These are phyloP conservation scores for Mimachlamys varia DNA, from an alignment of 2,888 invertebrate genomes.

Conservation along the genomic window DNA sequence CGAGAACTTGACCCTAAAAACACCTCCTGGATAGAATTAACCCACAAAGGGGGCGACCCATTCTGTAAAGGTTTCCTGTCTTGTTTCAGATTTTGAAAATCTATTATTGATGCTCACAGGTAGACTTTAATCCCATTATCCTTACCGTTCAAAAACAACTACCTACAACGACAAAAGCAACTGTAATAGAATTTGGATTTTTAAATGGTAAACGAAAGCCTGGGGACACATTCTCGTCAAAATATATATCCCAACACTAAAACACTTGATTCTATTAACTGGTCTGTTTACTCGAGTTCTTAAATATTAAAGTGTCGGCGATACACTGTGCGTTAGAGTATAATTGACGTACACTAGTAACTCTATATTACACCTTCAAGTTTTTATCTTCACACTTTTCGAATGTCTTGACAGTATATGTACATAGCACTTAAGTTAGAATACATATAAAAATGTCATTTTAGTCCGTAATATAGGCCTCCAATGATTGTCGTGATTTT, in stretches of 20 bases:
- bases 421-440: not conserved
- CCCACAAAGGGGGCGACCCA: not conserved
- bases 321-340: not conserved
- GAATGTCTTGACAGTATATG: not conserved
- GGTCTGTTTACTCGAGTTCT: not conserved
- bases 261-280: not conserved
- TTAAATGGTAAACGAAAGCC: not conserved
- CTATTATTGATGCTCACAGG: not conserved
- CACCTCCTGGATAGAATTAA: not conserved
- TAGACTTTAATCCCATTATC: not conserved
- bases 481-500: not conserved
- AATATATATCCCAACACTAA: not conserved
- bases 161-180: not conserved
- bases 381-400: not conserved
- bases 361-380: not conserved
- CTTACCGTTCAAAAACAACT: not conserved
- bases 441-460: not conserved
- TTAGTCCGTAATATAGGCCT: not conserved
- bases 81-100: not conserved
- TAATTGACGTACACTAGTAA: not conserved
- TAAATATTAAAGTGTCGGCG: not conserved
- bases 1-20: not conserved
- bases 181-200: slow-evolving; percentile 12
- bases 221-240: slow-evolving; percentile 3
- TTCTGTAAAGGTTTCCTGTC: not conserved